Base-by-base conservation (phyloP, 2,797 vertebrate species). In the Spea hammondii region DNA sequence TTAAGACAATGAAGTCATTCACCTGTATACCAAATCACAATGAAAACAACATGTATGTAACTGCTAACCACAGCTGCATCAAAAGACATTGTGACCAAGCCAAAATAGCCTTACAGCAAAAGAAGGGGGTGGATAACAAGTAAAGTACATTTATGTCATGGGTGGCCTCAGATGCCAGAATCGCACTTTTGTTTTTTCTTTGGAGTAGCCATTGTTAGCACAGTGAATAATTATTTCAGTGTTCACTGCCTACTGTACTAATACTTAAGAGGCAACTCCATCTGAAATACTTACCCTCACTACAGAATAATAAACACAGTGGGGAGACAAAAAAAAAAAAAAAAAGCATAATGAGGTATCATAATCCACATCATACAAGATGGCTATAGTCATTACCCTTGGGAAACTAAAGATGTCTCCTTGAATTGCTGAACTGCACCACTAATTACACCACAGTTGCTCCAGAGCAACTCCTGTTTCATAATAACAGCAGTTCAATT, bases 351-450 rank as follows among this genome's bases (percentile, higher is more conserved):
- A 45, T 76, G 70, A 70, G 64, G 12, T 50, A 60, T 77, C n/a
- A 74, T 10, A 50, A 69, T 48, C 8, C 44, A 64, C 48, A 79
- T 82, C 80, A 66, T 54, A 85, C 78, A 78, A 77, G 79, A 86
- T 4, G 10, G 79, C 84, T 74, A 70, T 2, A 11, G 81, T 79
- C 83, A 74, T 77, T 84, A 79, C 74, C 73, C 79, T 59, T 5
- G 54, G 48, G 85, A 84, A 89, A 86, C 76, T 76, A 44, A 89
- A 85, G 80, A 81, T 7, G 70, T 71, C 85, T 83, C 82, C 86
- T 78, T 65, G 64, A 80, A 47, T 70, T 85, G 78, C 78, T 0
- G 4, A 80, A 72, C 60, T 11, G 2, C 4, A 65, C 32, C n/a
- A 66, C 48, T 68, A 53, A 67, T 68, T 65, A 83, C 65, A 72